Conservation (phyloP, 2,113 vertebrate species). For the Calypte anna region DNA sequence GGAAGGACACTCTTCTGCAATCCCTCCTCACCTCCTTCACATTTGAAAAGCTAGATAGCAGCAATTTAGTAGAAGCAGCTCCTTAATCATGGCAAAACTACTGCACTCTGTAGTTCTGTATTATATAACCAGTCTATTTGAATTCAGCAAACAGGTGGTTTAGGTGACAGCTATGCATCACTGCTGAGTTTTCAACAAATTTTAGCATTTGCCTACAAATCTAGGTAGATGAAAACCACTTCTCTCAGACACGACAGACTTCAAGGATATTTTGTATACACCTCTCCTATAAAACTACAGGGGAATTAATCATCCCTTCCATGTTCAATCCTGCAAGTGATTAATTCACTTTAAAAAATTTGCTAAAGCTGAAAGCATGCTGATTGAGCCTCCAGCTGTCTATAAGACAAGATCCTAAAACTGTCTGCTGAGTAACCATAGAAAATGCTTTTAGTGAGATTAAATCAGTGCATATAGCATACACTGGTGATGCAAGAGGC, state of each 20-base stretch:
- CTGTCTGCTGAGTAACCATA: neutral
- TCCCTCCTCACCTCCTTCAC: neutral
- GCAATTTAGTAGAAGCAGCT: neutral
- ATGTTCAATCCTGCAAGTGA: neutral
- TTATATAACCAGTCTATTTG: neutral
- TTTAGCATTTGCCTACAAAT: neutral
- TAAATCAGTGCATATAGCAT: constrained; percentile 1
- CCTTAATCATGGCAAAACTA: neutral
- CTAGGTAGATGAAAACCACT: neutral
- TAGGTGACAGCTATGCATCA: neutral
- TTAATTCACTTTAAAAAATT: neutral
- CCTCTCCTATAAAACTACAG: neutral
- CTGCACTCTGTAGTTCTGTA: neutral
- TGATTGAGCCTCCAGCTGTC: neutral
- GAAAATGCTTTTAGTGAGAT: constrained; percentile 26
- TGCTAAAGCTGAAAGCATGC: neutral
- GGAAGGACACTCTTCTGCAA: neutral
- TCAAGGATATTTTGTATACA: neutral
- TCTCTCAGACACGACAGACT: neutral
- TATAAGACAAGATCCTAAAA: neutral
- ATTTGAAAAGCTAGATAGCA: neutral
- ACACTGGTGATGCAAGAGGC: neutral
- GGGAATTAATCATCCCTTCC: neutral
- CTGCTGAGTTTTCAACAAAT: neutral
- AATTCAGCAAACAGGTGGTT: neutral